These are phyloP conservation scores for Lycia hirtaria DNA, from an alignment of 2,888 invertebrate genomes.

Conservation along the genomic window DNA sequence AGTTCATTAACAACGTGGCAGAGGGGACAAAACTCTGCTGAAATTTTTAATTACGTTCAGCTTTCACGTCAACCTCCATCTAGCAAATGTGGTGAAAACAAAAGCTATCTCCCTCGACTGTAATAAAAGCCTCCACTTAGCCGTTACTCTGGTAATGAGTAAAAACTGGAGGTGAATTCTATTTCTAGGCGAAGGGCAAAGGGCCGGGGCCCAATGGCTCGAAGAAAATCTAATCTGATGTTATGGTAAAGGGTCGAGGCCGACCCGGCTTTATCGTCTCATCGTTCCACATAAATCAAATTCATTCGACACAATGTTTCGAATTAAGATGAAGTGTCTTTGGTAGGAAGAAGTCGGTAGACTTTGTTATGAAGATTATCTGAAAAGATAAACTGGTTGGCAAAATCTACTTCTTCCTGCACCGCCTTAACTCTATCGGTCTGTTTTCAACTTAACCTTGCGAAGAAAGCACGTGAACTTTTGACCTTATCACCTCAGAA, in stretches of 20 bases:
- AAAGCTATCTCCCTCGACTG: constrained; percentile 63
- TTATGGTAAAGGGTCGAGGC: constrained; percentile 15
- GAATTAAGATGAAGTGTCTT: constrained; percentile 16
- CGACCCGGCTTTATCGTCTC: constrained; percentile 30
- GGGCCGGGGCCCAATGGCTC: constrained; percentile 9
- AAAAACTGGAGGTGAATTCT: constrained; percentile 56
- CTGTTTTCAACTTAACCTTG: no score
- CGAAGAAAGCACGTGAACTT: no score
- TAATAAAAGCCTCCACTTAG: constrained; percentile 59
- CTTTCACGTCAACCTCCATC: constrained; percentile 56
- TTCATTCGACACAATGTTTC: constrained; percentile 32
- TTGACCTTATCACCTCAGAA: no score
- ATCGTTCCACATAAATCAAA: constrained; percentile 36
- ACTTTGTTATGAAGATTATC: no score
- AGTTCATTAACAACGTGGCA: constrained; percentile 50
- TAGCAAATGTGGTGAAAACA: constrained; percentile 60
- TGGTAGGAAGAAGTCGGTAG: no score
- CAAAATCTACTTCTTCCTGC: no score
- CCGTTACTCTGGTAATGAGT: constrained; percentile 65
- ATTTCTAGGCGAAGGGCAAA: constrained; percentile 30
- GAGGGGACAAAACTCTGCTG: constrained; percentile 48
- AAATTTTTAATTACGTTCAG: constrained; percentile 63
- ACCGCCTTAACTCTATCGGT: no score
- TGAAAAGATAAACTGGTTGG: no score
- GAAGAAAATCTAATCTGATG: constrained; percentile 45